A percentile compares a stretch with the other conserved stretches of the same genome.
phyloP scores from a whole-genome alignment of 2,113 vertebrate species.

The Potamarius usumacintae region DNA sequence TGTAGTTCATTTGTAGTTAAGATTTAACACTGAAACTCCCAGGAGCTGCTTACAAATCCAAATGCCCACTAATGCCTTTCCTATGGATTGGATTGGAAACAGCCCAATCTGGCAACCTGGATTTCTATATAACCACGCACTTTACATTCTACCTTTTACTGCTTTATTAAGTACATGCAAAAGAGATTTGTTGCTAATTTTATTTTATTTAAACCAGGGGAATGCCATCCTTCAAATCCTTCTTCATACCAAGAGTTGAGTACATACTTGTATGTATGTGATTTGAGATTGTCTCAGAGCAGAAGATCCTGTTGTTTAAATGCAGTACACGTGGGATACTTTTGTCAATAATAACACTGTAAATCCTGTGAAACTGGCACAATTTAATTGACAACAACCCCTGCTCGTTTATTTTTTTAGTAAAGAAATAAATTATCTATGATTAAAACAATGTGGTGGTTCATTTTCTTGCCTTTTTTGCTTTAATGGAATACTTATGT shows the following conservation, averaged over 20 bases:
- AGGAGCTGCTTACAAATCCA: neutral
- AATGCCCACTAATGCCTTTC: neutral
- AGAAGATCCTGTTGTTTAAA: conserved; percentile 12
- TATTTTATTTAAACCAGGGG: neutral
- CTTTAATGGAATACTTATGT: neutral
- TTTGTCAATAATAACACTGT: conserved; percentile 20
- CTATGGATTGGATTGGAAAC: neutral
- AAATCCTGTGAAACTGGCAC: neutral
- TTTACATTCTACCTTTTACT: neutral
- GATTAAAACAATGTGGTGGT: neutral
- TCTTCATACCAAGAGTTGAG: neutral
- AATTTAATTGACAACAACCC: neutral
- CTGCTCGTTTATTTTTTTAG: conserved; percentile 31
- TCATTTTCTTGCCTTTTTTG: neutral
- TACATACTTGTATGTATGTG: neutral
- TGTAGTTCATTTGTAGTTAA: neutral
- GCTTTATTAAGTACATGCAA: neutral
- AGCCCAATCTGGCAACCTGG: conserved; percentile 2
- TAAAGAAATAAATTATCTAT: conserved; percentile 20
- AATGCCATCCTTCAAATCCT: neutral
- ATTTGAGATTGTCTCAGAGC: conserved; percentile 24
- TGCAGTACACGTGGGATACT: neutral
- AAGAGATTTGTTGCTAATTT: neutral
- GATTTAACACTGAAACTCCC: neutral
- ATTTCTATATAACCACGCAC: neutral